Evolutionary conservation across 2,113 vertebrate species (phyloP).

Genomic region (Ciconia maguari): DNA sequence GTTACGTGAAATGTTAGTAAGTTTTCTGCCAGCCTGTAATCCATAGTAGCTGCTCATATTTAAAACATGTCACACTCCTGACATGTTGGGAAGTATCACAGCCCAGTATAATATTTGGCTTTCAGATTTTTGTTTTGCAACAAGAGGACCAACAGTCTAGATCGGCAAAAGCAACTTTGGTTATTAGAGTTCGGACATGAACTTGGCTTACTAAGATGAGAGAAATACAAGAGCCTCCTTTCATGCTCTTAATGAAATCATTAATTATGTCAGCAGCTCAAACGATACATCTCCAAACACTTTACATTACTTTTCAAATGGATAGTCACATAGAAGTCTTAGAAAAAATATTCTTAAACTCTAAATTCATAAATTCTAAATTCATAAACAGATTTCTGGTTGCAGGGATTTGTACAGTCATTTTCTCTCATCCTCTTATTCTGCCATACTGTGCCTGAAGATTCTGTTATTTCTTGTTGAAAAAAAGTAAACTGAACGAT

Average conservation of each 20-base stretch:
- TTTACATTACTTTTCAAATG: conserved; percentile 59
- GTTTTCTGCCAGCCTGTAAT: conserved; percentile 24
- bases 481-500: conserved; percentile 24
- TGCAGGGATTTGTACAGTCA: not conserved
- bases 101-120: conserved; percentile 70
- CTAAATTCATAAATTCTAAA: not conserved
- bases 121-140: conserved; percentile 68
- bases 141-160: conserved; percentile 59
- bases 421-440: not conserved
- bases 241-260: conserved; percentile 73
- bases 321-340: conserved; percentile 20
- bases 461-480: not conserved
- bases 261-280: conserved; percentile 75
- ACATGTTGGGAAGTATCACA: conserved; percentile 53
- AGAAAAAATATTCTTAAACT: conserved; percentile 30
- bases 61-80: conserved; percentile 37
- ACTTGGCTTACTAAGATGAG: conserved; percentile 52
- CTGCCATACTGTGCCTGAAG: not conserved
- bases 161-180: conserved; percentile 58
- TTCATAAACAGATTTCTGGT: not conserved
- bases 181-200: conserved; percentile 66
- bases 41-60: conserved; percentile 46
- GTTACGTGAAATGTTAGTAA: conserved; percentile 20
- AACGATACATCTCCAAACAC: conserved; percentile 67
- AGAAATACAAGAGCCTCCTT: conserved; percentile 70